Conservation (phyloP, 2,113 vertebrate species). For the Rhynchomys soricoides region DNA sequence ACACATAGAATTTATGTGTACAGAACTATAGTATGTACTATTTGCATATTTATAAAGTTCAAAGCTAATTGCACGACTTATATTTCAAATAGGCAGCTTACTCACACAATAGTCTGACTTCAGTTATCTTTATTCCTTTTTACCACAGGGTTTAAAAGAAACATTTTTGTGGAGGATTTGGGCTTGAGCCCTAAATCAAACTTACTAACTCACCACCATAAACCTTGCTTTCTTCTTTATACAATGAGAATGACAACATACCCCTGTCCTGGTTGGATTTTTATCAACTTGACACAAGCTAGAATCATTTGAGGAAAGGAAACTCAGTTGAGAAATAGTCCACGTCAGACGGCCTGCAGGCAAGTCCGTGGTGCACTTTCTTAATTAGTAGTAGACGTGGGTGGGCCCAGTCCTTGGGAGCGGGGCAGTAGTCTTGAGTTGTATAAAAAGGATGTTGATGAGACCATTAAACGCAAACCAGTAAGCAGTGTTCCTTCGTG, state of each 20-base stretch:
- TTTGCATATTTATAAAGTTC: slow-evolving; percentile 20
- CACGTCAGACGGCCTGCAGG: background rate
- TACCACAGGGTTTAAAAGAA: slow-evolving; percentile 35
- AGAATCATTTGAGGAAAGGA: background rate
- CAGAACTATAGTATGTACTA: background rate
- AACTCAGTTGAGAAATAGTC: background rate
- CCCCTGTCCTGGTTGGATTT: background rate
- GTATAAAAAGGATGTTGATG: background rate
- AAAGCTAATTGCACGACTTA: slow-evolving; percentile 37
- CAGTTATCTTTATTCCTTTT: slow-evolving; percentile 20
- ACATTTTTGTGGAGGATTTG: slow-evolving; percentile 26
- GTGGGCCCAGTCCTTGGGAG: background rate
- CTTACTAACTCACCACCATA: background rate
- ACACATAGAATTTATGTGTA: background rate
- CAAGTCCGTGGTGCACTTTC: background rate
- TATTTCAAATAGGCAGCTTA: background rate
- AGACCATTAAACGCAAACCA: background rate
- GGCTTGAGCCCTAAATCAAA: slow-evolving; percentile 52
- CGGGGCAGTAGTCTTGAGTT: background rate
- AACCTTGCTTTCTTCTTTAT: slow-evolving; percentile 38
- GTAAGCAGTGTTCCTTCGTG: background rate
- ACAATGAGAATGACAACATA: slow-evolving; percentile 42
- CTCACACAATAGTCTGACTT: background rate
- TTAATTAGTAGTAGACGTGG: background rate
- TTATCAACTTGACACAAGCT: background rate